Evolutionary conservation across 2,797 vertebrate species (phyloP).

Genomic region (Scarus forsteni): DNA sequence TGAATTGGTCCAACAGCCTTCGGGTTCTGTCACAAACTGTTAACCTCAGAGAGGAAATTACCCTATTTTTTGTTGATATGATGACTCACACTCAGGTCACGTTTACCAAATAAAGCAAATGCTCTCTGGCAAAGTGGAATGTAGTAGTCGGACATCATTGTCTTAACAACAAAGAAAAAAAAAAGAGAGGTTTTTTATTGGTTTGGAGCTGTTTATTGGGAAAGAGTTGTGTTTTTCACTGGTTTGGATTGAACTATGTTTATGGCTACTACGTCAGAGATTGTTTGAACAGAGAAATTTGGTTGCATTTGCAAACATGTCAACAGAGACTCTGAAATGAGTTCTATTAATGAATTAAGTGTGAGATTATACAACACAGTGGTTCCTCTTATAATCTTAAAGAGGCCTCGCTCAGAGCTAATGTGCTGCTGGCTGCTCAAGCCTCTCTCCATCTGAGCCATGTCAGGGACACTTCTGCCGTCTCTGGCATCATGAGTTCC

Average conservation of each 20-base stretch:
- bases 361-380: constrained; percentile 24
- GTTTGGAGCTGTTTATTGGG: not conserved
- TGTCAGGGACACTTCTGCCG: constrained; percentile 46
- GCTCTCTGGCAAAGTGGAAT: constrained; percentile 13
- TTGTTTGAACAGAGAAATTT: constrained; percentile 5
- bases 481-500: constrained; percentile 46
- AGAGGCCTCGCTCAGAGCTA: constrained; percentile 19
- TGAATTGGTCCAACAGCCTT: constrained; percentile 54
- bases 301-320: constrained; percentile 11
- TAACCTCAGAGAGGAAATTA: constrained; percentile 60
- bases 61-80: constrained; percentile 39
- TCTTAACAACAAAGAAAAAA: not conserved
- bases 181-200: not conserved
- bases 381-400: constrained; percentile 11
- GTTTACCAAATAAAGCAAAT: constrained; percentile 30
- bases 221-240: constrained; percentile 7
- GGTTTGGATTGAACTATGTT: not conserved
- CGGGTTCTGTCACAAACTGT: constrained; percentile 69
- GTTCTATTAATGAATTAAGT: constrained; percentile 13
- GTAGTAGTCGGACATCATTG: not conserved
- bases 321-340: constrained; percentile 2
- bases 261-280: not conserved
- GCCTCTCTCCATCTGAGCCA: constrained; percentile 39
- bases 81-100: constrained; percentile 55
- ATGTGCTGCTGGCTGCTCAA: constrained; percentile 36